Evolutionary conservation across 2,888 invertebrate species (phyloP), one percentile per base, ranked within the genome.

Genomic region (Alloplasta piceator): DNA sequence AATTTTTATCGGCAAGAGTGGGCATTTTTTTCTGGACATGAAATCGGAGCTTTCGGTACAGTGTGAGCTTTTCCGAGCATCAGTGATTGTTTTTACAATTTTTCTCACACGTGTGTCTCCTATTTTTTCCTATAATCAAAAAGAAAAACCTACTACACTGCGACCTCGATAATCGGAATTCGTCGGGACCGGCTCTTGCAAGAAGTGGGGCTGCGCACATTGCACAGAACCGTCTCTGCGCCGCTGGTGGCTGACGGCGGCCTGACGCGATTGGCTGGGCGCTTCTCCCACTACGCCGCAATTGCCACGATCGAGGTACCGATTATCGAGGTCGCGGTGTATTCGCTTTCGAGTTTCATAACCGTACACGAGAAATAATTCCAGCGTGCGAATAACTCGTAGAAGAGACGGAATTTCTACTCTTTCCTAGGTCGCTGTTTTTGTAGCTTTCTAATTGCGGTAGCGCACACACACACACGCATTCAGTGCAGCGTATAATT

Each of bases 381-480:
- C 55, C 46, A 10, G 39, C 14, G 60, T 68, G 64, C 38, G 52
- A 63, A 70, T 61, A 68, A 81, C 60, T 70, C 50, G 52, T 14
- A 41, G 39, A n/a, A n/a, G n/a, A 41, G n/a, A 10, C 36, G 6
- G 36, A 14, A 41, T 12, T 67, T 61, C 43, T 48, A 68, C 55
- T 36, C 36, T 52, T 70, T 70, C 55, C 58, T 67, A 16, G 67
- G 61, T 71, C 67, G 81, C 71, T 26, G 26, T 26, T 78, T 74
- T 75, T 61, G 6, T 67, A 14, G 61, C 70, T 78, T 75, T 78
- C 72, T 83, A 83, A 83, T 83, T 83, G 83, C 73, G 82, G 80
- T 80, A 82, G 75, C 78, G 16, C 58, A 72, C 55, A 43, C 26
- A 26, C 26, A 26, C 26, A 26, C 26, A 1, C 26, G n/a, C n/a